phyloP scores from a whole-genome alignment of 2,888 invertebrate genomes.

The Xanthia togata region DNA sequence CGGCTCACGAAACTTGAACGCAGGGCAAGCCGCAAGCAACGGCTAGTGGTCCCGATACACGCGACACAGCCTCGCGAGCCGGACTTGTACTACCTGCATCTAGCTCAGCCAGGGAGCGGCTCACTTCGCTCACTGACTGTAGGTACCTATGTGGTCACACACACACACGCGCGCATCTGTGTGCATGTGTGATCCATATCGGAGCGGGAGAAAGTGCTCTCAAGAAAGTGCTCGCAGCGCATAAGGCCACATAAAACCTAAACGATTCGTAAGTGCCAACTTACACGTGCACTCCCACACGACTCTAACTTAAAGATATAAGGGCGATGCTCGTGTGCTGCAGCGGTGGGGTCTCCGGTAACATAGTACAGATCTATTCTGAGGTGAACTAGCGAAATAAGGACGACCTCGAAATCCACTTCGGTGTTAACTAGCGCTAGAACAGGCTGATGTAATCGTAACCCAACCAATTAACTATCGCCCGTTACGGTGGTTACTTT shows the following conservation, averaged over 20 bases:
- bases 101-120: neutral
- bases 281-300: conserved; percentile 3
- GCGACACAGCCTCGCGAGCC: conserved; percentile 34
- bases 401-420: conserved; percentile 54
- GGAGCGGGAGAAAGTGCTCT: conserved; percentile 63
- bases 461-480: neutral
- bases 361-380: conserved; percentile 17
- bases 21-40: neutral
- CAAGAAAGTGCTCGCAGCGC: conserved; percentile 59
- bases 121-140: neutral
- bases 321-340: conserved; percentile 8
- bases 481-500: neutral
- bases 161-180: neutral
- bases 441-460: neutral
- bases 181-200: conserved; percentile 44
- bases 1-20: neutral
- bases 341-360: neutral
- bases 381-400: conserved; percentile 52
- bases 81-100: conserved; percentile 23
- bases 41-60: neutral
- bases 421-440: conserved; percentile 31
- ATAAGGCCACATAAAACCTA: conserved; percentile 53
- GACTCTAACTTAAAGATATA: conserved; percentile 18
- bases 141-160: neutral
- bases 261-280: conserved; percentile 32